Conservation (phyloP, 37 sponge, comb jelly and placozoan genomes). For the Crambe crambe region DNA sequence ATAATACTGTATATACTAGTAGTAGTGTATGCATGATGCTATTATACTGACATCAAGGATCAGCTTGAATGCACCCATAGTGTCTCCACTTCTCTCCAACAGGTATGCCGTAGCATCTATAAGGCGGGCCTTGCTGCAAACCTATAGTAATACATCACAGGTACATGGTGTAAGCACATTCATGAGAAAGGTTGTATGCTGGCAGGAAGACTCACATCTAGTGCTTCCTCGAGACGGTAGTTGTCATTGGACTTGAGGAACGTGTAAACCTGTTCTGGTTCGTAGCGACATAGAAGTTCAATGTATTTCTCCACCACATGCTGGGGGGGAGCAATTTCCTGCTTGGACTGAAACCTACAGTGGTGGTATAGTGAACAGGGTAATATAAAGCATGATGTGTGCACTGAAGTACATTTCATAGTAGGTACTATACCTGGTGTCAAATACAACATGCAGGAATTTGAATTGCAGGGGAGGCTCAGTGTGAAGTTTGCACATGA, state of each 20-base stretch:
- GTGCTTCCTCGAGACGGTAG: conserved; percentile 81
- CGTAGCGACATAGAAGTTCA: conserved; percentile 79
- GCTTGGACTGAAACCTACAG: conserved; percentile 26
- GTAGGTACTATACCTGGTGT: conserved; percentile 76
- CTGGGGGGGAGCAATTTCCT: conserved; percentile 59
- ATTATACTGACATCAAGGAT: conserved; percentile 49
- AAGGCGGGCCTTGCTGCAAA: conserved; percentile 49
- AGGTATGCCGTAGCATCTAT: conserved; percentile 75
- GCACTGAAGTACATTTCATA: too few species aligned
- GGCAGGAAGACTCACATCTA: conserved; percentile 38
- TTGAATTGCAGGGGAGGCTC: conserved; percentile 57
- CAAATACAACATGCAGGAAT: conserved; percentile 74
- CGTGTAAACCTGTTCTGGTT: conserved; percentile 52
- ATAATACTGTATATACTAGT: neutral
- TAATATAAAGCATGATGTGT: too few species aligned
- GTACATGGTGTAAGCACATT: neutral
- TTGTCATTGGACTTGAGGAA: conserved; percentile 69
- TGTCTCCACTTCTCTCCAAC: conserved; percentile 79
- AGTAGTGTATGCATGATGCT: neutral
- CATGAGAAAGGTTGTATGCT: neutral
- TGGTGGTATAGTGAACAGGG: neutral
- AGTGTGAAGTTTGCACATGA: conserved; percentile 43
- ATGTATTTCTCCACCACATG: conserved; percentile 82
- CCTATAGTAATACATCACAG: conserved; percentile 13
- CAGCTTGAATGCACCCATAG: conserved; percentile 76